These are phyloP conservation scores for Heliconius eleuchia DNA, from an alignment of 1,140 invertebrate genomes.

Conservation along the genomic window DNA sequence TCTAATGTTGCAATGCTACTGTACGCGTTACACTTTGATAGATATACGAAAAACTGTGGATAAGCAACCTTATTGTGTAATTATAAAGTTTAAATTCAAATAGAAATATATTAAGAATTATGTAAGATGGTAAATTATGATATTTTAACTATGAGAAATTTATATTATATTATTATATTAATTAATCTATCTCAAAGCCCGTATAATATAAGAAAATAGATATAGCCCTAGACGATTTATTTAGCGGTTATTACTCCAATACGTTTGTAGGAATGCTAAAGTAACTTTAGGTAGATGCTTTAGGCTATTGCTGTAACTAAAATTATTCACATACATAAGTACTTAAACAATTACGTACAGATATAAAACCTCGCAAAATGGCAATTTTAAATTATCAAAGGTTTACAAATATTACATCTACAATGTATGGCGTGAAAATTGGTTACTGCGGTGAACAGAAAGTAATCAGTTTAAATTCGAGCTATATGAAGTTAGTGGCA, in stretches of 20 bases:
- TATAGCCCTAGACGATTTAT: background rate
- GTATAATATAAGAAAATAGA: background rate
- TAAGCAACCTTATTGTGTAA: background rate
- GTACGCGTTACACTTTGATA: background rate
- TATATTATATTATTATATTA: background rate
- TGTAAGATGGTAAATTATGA: background rate
- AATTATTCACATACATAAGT: background rate
- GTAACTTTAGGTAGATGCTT: background rate
- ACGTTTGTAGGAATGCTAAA: background rate
- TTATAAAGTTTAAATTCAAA: background rate
- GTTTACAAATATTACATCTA: conserved; percentile 13
- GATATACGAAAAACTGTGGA: background rate
- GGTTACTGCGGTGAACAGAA: conserved; percentile 10
- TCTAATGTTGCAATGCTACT: conserved; percentile 19
- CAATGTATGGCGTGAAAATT: conserved; percentile 10
- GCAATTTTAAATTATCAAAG: conserved; percentile 7
- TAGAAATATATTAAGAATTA: background rate
- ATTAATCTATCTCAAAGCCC: background rate
- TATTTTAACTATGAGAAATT: background rate
- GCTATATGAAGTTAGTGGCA: conserved; percentile 10
- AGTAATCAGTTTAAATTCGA: conserved; percentile 10
- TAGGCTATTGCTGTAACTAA: background rate
- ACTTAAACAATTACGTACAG: background rate
- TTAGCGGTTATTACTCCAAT: background rate
- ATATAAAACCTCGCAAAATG: background rate